Evolutionary conservation across 1,140 invertebrate genomes (phyloP).

Genomic region (Archivesica marissinica): DNA sequence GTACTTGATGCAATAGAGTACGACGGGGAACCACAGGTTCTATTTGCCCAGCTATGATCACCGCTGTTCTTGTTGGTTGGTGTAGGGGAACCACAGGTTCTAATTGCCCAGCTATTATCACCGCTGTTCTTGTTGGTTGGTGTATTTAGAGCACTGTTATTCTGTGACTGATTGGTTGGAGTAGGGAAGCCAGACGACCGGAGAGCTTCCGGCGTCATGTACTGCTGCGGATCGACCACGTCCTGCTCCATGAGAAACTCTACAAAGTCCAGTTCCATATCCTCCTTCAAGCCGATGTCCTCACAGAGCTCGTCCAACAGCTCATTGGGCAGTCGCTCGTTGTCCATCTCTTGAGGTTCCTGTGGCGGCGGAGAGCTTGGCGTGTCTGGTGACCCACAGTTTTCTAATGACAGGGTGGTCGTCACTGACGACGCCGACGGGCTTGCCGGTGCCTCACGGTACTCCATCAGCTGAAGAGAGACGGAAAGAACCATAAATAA

Average conservation of each 20-base stretch:
- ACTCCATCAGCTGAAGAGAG: slow-evolving; percentile 79
- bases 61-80: slow-evolving; percentile 58
- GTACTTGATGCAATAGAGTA: slow-evolving; percentile 71
- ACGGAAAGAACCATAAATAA: too few relatives aligned
- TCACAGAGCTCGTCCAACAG: slow-evolving; percentile 83
- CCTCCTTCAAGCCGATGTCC: slow-evolving; percentile 83
- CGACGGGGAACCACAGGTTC: slow-evolving; percentile 69
- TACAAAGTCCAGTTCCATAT: slow-evolving; percentile 83
- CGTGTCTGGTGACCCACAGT: slow-evolving; percentile 73
- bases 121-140: slow-evolving; percentile 62
- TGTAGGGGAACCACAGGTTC: slow-evolving; percentile 69
- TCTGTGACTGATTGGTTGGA: slow-evolving; percentile 48
- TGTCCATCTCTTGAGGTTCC: slow-evolving; percentile 72
- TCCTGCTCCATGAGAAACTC: slow-evolving; percentile 83
- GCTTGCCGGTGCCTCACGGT: slow-evolving; percentile 78
- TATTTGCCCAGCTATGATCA: slow-evolving; percentile 25
- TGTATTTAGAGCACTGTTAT: slow-evolving; percentile 59
- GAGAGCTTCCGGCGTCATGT: slow-evolving; percentile 80
- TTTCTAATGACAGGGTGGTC: slow-evolving; percentile 70
- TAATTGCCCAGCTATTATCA: slow-evolving; percentile 31
- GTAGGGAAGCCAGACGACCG: slow-evolving; percentile 55
- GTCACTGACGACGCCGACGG: slow-evolving; percentile 77
- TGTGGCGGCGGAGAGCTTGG: slow-evolving; percentile 71
- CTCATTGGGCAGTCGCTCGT: slow-evolving; percentile 83
- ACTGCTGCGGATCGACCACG: slow-evolving; percentile 75